Base-by-base conservation (phyloP, 2,888 invertebrate species). In the Cylindroiulus punctatus region DNA sequence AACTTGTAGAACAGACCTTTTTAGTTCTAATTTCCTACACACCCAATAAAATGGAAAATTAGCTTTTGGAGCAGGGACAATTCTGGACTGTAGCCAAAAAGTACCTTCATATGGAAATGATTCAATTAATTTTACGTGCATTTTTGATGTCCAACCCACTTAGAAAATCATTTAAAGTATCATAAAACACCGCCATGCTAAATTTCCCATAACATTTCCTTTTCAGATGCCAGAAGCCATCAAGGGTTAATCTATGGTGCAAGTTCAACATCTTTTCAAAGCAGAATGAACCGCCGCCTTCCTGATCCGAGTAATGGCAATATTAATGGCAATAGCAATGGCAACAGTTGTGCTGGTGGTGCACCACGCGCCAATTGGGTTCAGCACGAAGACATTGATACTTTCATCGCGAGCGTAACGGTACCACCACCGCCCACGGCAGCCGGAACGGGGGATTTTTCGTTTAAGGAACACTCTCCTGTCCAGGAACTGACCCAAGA, bases 391-490 rank as follows among this genome's bases (percentile, higher is more conserved):
- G 95, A 95, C 89, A 92, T 97, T 88, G 97, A 97, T 90, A 94
- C 94, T 89, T 96, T 97, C 91, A 93, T 97, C 88, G 96, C 96
- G 5, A 95, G 94, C 89, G 95, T 96, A 52, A 94, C 94, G 8
- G 94, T 97, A 88, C 95, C 94, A 76, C 96, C 97, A 0, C 91
- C 92, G 8, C 87, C 88, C 10, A 83, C 87, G 0, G 83, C 84
- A 22, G 86, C 17, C 0, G 40, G 65, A 40, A n/a, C 22, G 10
- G 86, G 32, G 47, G n/a, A 44, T 19, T 76, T 86, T 36, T 36
- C 86, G 19, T 86, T 86, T 57, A 57, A 76, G 17, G 82, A 57
- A n/a, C 85, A 65, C 32, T 87, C 88, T 26, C 95, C 95, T 12
- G 94, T 95, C 14, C 94, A 95, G 89, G 95, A 95, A 90, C 91